Percentiles rank a stretch among this genome's conserved stretches.
phyloP scores from a whole-genome alignment of 2,797 vertebrate genomes.

The Etheostoma perlongum region DNA sequence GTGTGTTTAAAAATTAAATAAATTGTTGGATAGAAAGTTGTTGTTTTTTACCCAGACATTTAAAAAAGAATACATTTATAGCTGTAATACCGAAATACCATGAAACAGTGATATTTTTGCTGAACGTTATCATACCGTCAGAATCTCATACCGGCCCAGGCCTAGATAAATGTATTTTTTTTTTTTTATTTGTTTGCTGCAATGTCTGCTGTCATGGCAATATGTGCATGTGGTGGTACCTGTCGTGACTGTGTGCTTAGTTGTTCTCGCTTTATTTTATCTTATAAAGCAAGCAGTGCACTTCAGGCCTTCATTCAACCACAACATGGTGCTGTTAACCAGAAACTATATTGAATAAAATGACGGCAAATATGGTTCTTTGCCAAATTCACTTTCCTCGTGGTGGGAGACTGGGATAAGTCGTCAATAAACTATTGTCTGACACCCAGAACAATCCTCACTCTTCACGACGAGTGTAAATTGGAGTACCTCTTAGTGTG shows the following conservation, averaged over 20 bases:
- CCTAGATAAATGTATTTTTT: no score
- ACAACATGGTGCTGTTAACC: constrained; percentile 24
- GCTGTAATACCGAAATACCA: no score
- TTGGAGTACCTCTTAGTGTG: constrained; percentile 37
- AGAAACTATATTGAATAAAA: constrained; percentile 33
- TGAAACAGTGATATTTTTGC: no score
- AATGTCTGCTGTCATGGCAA: not conserved
- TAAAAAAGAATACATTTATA: no score
- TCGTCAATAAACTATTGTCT: constrained; percentile 40
- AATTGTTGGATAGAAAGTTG: no score
- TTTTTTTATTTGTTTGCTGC: constrained; percentile 17
- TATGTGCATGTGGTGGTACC: not conserved
- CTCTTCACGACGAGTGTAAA: constrained; percentile 48
- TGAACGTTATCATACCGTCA: no score
- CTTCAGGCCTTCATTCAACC: constrained; percentile 42
- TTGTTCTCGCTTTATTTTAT: constrained; percentile 27
- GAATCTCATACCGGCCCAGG: no score
- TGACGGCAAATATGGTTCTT: constrained; percentile 12
- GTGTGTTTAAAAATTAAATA: no score
- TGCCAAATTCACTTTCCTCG: constrained; percentile 19
- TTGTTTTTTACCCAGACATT: no score
- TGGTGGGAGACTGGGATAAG: constrained; percentile 31
- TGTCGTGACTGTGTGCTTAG: constrained; percentile 8
- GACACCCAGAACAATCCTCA: constrained; percentile 29
- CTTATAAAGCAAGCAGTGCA: constrained; percentile 28